These are phyloP conservation scores for Eupsilia transversa DNA, from an alignment of 2,888 invertebrate genomes.

Conservation along the genomic window DNA sequence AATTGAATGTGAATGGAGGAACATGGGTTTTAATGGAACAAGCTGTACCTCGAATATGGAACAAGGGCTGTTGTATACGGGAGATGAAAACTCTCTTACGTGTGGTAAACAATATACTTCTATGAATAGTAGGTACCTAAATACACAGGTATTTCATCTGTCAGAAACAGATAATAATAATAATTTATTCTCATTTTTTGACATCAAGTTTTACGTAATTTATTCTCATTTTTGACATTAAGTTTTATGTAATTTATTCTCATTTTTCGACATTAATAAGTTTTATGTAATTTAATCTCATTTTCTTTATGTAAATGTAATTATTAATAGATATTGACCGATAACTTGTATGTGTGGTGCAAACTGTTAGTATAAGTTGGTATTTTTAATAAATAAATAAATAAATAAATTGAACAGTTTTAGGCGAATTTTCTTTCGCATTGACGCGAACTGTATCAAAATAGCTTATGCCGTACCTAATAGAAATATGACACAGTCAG, in stretches of 20 bases:
- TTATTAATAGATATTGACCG: no score
- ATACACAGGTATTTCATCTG: not conserved
- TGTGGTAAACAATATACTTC: not conserved
- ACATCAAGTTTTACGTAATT: no score
- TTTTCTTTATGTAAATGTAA: no score
- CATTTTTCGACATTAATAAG: no score
- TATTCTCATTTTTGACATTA: no score
- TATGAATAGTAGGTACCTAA: not conserved
- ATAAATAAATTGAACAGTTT: not conserved
- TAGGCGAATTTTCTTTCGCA: not conserved
- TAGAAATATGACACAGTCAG: not conserved
- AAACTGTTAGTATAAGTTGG: no score
- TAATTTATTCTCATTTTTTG: no score
- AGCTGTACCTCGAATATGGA: not conserved
- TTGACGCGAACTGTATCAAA: not conserved
- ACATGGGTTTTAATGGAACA: constrained; percentile 32
- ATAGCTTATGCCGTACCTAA: not conserved
- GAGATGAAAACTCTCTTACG: not conserved
- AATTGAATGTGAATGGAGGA: constrained; percentile 21
- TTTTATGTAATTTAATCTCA: no score
- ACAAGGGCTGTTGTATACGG: not conserved
- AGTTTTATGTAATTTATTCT: no score
- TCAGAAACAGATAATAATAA: not conserved
- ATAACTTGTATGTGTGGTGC: no score
- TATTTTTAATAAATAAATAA: no score